Percentiles rank a stretch among this genome's conserved stretches.
Evolutionary conservation across 2,797 vertebrate genomes (phyloP).

Genomic region (Sebastes hubbsi): DNA sequence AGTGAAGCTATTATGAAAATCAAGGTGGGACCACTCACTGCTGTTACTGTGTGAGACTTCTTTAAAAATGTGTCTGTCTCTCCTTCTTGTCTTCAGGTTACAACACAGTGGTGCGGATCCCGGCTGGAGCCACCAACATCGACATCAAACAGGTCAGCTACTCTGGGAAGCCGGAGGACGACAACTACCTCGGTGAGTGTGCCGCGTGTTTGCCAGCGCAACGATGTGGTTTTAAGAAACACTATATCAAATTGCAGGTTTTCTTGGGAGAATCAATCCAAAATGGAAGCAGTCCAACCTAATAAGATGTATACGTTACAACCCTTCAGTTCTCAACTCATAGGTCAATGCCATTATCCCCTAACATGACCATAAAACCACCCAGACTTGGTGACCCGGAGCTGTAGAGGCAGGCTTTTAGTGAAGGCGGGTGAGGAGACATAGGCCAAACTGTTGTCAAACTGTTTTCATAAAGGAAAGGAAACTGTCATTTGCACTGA

Average conservation of each 20-base stretch:
- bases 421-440: conserved; percentile 12
- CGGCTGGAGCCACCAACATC: conserved; percentile 94
- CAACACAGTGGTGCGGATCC: conserved; percentile 92
- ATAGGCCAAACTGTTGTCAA: conserved; percentile 47
- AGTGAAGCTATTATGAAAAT: conserved; percentile 66
- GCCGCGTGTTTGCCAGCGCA: neutral
- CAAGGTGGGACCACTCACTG: conserved; percentile 13
- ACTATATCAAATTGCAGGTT: conserved; percentile 38
- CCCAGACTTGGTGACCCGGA: conserved; percentile 40
- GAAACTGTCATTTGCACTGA: conserved; percentile 53
- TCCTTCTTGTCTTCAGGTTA: conserved; percentile 83
- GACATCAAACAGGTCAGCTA: conserved; percentile 96
- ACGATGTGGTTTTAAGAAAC: conserved; percentile 13
- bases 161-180: conserved; percentile 94
- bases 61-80: neutral
- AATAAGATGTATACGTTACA: conserved; percentile 37
- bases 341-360: conserved; percentile 53
- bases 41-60: conserved; percentile 12
- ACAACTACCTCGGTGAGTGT: conserved; percentile 96
- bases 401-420: conserved; percentile 25
- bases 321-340: conserved; percentile 27
- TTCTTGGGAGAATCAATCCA: conserved; percentile 24
- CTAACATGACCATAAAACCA: conserved; percentile 40
- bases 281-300: conserved; percentile 35
- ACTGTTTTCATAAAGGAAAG: conserved; percentile 44